Conservation (phyloP, 2,797 vertebrate species). For the Apogon talboti region DNA sequence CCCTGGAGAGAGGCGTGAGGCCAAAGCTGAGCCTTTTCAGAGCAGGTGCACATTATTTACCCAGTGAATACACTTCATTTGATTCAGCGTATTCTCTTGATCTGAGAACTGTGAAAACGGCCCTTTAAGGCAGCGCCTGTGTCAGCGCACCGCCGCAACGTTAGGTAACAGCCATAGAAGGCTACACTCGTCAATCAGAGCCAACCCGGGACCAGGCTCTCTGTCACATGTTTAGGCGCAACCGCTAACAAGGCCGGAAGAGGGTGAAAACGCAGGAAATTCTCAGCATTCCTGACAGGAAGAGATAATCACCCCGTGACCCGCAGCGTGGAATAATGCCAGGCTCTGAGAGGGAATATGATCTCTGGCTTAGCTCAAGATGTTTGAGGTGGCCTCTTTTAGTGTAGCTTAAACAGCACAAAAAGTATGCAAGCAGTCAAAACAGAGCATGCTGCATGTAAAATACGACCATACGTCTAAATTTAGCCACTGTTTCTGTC, state of each 20-base stretch:
- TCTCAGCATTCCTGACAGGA: constrained; percentile 87
- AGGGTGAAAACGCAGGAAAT: constrained; percentile 83
- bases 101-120: constrained; percentile 38
- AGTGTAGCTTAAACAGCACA: constrained; percentile 44
- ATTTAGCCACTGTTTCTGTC: constrained; percentile 23
- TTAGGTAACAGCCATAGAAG: constrained; percentile 54
- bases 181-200: constrained; percentile 59
- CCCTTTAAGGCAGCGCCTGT: constrained; percentile 30
- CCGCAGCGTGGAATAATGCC: constrained; percentile 70
- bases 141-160: constrained; percentile 22
- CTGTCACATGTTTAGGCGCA: constrained; percentile 74
- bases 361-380: constrained; percentile 62
- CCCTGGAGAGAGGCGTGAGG: constrained; percentile 19
- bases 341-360: constrained; percentile 62
- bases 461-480: constrained; percentile 28
- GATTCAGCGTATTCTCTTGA: constrained; percentile 49
- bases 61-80: constrained; percentile 39
- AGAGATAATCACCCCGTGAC: constrained; percentile 85
- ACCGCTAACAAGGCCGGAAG: constrained; percentile 76
- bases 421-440: constrained; percentile 19
- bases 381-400: constrained; percentile 56
- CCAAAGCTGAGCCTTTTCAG: constrained; percentile 33
- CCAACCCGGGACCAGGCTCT: constrained; percentile 27
- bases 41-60: constrained; percentile 67
- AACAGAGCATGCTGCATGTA: constrained; percentile 40